Conservation (phyloP, 1,140 invertebrate genomes). For the Leptinotarsa lineolata region DNA sequence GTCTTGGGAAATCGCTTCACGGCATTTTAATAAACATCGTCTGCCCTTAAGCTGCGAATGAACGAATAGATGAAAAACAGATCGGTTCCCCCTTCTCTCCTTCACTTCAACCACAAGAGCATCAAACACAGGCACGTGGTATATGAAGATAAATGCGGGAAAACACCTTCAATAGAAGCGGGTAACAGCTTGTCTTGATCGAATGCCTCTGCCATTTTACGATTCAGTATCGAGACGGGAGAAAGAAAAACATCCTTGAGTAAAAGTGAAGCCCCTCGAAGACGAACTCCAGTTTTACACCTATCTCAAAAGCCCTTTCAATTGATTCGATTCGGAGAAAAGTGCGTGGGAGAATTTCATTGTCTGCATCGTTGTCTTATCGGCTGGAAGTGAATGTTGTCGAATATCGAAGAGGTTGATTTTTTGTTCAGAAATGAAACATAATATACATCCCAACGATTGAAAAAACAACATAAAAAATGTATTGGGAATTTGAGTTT, state of each 20-base stretch:
- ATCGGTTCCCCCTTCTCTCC: background rate
- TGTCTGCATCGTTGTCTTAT: background rate
- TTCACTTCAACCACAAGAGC: background rate
- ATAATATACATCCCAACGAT: too few species aligned
- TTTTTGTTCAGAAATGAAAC: too few species aligned
- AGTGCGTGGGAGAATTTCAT: background rate
- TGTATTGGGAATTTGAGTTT: too few species aligned
- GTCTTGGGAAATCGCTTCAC: too few species aligned
- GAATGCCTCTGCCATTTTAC: constrained; percentile 37
- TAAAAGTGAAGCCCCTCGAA: background rate
- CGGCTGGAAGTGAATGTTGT: background rate
- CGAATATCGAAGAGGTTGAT: background rate
- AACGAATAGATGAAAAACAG: background rate
- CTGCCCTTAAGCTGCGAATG: background rate
- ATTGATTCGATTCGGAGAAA: background rate
- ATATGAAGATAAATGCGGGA: constrained; percentile 44
- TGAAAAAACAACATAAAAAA: too few species aligned
- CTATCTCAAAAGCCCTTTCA: constrained; percentile 1
- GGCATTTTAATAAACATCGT: too few species aligned
- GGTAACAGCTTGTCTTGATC: constrained; percentile 44
- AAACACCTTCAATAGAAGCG: constrained; percentile 40
- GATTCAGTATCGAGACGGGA: constrained; percentile 36
- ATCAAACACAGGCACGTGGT: constrained; percentile 34
- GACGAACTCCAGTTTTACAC: background rate
- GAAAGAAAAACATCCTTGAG: constrained; percentile 30